Conservation (phyloP, 1,140 invertebrate genomes). For the Drosophila burlai region DNA sequence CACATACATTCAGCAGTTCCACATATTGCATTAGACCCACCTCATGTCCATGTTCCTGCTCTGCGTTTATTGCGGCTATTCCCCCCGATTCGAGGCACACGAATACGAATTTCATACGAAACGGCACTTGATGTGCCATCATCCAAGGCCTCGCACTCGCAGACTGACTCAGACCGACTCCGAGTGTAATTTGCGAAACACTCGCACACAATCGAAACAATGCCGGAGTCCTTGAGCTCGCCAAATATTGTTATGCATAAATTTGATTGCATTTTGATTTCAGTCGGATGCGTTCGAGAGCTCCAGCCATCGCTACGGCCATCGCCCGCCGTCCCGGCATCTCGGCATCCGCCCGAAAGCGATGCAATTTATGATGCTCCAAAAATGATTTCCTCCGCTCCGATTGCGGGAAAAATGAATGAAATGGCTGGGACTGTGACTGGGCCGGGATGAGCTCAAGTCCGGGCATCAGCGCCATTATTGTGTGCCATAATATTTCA, state of each 20-base stretch:
- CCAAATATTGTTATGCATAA: constrained; percentile 56
- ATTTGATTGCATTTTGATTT: constrained; percentile 57
- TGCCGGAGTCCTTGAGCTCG: constrained; percentile 20
- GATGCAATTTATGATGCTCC: constrained; percentile 54
- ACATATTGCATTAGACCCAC: background rate
- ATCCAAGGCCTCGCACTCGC: background rate
- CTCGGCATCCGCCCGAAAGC: constrained; percentile 5
- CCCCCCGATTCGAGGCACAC: background rate
- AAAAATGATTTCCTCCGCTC: constrained; percentile 46
- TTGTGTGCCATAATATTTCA: constrained; percentile 37
- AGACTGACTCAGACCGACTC: background rate
- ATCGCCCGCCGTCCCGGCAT: no score
- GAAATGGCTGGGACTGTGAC: background rate
- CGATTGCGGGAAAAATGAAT: constrained; percentile 23
- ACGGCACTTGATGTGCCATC: constrained; percentile 6
- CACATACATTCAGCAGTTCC: no score
- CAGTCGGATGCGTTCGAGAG: constrained; percentile 27
- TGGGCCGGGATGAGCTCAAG: constrained; percentile 15
- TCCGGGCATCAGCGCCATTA: constrained; percentile 24
- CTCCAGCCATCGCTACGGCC: background rate
- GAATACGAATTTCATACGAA: constrained; percentile 6
- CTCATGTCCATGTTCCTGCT: background rate
- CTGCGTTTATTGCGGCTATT: background rate
- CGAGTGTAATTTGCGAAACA: constrained; percentile 31
- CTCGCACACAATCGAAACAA: constrained; percentile 34